These are phyloP conservation scores for Criorhina ranunculi DNA, from an alignment of 2,888 invertebrate species.

Conservation along the genomic window DNA sequence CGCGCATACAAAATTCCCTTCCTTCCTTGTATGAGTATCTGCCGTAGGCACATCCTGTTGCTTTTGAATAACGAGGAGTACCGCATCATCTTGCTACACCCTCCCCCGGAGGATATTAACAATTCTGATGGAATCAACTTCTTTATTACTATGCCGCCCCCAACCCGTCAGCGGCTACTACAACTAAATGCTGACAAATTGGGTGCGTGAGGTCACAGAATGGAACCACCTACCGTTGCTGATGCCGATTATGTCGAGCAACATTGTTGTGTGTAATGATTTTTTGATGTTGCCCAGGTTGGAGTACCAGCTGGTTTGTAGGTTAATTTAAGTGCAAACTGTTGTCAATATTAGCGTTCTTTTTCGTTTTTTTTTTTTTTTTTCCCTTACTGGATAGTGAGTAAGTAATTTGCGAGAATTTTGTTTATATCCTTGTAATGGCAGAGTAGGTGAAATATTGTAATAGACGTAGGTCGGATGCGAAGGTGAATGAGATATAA, in stretches of 20 bases:
- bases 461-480: neutral
- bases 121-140: slow-evolving; percentile 46
- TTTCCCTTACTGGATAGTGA: neutral
- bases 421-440: slow-evolving; percentile 29
- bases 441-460: neutral
- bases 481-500: neutral
- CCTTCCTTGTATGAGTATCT: neutral
- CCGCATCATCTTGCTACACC: neutral
- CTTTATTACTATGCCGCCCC: slow-evolving; percentile 19
- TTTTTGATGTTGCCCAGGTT: slow-evolving; percentile 42
- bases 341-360: slow-evolving; percentile 38
- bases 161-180: neutral
- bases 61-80: slow-evolving; percentile 19
- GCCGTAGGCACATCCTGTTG: slow-evolving; percentile 38
- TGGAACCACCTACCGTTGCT: neutral
- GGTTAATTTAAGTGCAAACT: slow-evolving; percentile 61
- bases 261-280: slow-evolving; percentile 45
- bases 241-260: neutral
- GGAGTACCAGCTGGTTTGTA: slow-evolving; percentile 45
- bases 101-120: slow-evolving; percentile 20
- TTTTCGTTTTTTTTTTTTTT: too few species aligned
- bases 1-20: neutral
- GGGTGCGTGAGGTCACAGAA: slow-evolving; percentile 19
- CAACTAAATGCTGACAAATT: slow-evolving; percentile 40
- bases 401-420: slow-evolving; percentile 31